Conservation (phyloP, 2,888 invertebrate genomes). For the Baccha elongata region DNA sequence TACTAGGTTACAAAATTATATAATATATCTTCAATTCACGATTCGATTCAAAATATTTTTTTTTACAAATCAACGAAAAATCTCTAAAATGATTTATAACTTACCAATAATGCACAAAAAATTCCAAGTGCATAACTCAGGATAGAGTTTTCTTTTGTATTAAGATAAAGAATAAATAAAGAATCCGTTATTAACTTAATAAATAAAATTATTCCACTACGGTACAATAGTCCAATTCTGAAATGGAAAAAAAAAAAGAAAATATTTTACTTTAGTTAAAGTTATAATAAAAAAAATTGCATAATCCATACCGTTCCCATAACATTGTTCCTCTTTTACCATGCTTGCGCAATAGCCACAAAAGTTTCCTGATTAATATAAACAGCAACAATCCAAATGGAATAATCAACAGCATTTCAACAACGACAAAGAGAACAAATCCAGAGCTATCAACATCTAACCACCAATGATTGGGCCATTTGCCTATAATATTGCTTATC, state of each 20-base stretch:
- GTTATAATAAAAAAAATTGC: slow-evolving; percentile 25
- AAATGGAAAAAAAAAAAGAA: slow-evolving; percentile 74
- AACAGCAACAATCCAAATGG: slow-evolving; percentile 88
- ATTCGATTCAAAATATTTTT: too few relatives aligned
- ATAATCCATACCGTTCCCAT: slow-evolving; percentile 83
- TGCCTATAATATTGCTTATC: slow-evolving; percentile 82
- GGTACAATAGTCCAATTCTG: slow-evolving; percentile 86
- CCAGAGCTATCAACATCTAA: slow-evolving; percentile 82
- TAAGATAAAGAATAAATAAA: slow-evolving; percentile 86
- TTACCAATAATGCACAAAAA: slow-evolving; percentile 85
- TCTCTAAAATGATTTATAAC: slow-evolving; percentile 77
- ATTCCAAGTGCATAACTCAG: slow-evolving; percentile 85
- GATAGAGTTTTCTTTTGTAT: slow-evolving; percentile 84
- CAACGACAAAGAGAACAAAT: slow-evolving; percentile 83
- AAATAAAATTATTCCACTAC: slow-evolving; percentile 85
- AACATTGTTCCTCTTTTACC: slow-evolving; percentile 85
- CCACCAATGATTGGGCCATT: slow-evolving; percentile 86
- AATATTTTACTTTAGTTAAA: slow-evolving; percentile 35
- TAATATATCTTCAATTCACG: too few relatives aligned
- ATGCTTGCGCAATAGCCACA: slow-evolving; percentile 85
- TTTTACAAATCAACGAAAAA: too few relatives aligned
- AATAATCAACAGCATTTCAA: slow-evolving; percentile 86
- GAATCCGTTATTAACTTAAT: slow-evolving; percentile 85
- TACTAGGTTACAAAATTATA: too few relatives aligned
- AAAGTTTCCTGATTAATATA: slow-evolving; percentile 86